Evolutionary conservation across 2,797 vertebrate genomes (phyloP).

Genomic region (Danio jaintianensis): DNA sequence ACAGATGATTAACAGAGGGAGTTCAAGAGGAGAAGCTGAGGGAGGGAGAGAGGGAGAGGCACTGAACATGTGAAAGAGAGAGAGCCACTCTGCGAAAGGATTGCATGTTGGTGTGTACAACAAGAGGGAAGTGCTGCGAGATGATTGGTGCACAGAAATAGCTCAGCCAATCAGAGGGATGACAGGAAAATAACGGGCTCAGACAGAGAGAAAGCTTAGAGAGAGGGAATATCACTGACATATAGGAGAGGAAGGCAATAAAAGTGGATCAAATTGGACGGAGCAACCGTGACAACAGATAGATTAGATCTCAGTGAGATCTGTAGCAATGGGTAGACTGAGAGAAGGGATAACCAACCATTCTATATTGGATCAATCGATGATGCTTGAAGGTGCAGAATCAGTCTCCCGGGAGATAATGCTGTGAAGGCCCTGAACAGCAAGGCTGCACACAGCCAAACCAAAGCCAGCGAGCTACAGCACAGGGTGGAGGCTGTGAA

Average conservation of each 20-base stretch:
- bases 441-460: slow-evolving; percentile 64
- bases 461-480: slow-evolving; percentile 21
- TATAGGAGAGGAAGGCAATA: slow-evolving; percentile 52
- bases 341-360: slow-evolving; percentile 45
- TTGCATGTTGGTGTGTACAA: slow-evolving; percentile 56
- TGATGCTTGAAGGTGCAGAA: slow-evolving; percentile 37
- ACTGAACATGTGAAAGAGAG: slow-evolving; percentile 65
- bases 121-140: slow-evolving; percentile 49
- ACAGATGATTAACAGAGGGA: slow-evolving; percentile 67
- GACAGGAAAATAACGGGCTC: slow-evolving; percentile 71
- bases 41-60: slow-evolving; percentile 58
- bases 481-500: slow-evolving; percentile 48
- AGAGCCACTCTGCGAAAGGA: slow-evolving; percentile 46
- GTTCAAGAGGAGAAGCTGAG: slow-evolving; percentile 63
- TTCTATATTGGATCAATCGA: slow-evolving; percentile 31
- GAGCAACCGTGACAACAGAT: slow-evolving; percentile 29
- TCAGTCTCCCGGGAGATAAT: slow-evolving; percentile 48
- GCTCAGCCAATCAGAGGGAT: slow-evolving; percentile 74
- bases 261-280: slow-evolving; percentile 39
- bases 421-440: slow-evolving; percentile 58
- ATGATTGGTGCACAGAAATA: slow-evolving; percentile 82
- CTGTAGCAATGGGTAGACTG: slow-evolving; percentile 64
- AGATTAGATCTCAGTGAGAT: slow-evolving; percentile 57
- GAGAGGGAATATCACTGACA: slow-evolving; percentile 75
- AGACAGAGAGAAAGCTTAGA: slow-evolving; percentile 66